phyloP scores from a whole-genome alignment of 1,140 invertebrate species.

The Whitmania pigra region DNA sequence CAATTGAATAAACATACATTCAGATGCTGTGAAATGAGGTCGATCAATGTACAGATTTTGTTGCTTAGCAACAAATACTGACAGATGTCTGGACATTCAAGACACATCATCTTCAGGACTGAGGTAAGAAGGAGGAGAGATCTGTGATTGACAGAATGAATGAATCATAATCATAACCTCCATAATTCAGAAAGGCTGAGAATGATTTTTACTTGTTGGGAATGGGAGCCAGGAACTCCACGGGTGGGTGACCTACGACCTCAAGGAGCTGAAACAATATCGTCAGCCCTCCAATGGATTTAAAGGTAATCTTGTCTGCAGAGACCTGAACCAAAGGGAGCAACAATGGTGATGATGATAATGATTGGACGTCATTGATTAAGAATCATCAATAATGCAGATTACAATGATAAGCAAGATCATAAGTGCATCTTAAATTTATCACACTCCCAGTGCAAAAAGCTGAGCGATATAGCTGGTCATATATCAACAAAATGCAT shows the following conservation, averaged over 20 bases:
- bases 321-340: too few species aligned
- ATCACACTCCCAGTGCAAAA: neutral
- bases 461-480: neutral
- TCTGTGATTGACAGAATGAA: constrained; percentile 41
- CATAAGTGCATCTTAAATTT: neutral
- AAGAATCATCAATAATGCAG: too few species aligned
- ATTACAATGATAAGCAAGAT: neutral
- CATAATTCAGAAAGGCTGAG: too few species aligned
- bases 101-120: constrained; percentile 49
- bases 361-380: neutral
- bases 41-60: constrained; percentile 53
- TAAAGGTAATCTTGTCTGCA: constrained; percentile 39
- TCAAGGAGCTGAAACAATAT: constrained; percentile 40
- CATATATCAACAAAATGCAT: neutral
- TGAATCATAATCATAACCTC: neutral
- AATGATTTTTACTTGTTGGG: constrained; percentile 33
- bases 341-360: neutral
- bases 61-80: constrained; percentile 58
- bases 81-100: constrained; percentile 47
- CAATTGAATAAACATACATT: constrained; percentile 48
- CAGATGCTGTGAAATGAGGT: constrained; percentile 55
- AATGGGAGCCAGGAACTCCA: constrained; percentile 32
- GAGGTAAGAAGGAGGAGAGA: constrained; percentile 52
- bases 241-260: constrained; percentile 30
- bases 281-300: constrained; percentile 47